Percentiles rank a stretch among this genome's conserved stretches.
Conservation (phyloP, 2,888 invertebrate genomes). For the Thera obeliscata region DNA sequence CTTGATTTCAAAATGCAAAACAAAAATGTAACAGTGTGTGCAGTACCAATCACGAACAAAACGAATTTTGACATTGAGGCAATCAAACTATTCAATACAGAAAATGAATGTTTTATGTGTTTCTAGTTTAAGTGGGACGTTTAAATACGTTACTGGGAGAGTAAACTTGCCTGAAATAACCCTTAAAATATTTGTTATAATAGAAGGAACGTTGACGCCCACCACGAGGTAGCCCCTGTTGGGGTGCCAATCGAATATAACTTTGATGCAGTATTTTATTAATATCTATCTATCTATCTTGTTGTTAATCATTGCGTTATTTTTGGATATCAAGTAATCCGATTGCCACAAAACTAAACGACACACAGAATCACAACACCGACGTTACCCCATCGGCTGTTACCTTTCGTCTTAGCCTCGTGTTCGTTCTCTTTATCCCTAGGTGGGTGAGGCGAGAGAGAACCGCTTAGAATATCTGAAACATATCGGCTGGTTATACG, state of each 20-base stretch:
- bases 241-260: not conserved
- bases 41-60: slow-evolving; percentile 69
- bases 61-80: slow-evolving; percentile 52
- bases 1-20: slow-evolving; percentile 55
- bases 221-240: slow-evolving; percentile 7
- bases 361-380: slow-evolving; percentile 61
- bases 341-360: slow-evolving; percentile 54
- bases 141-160: not conserved
- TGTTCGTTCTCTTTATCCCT: slow-evolving; percentile 90
- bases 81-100: slow-evolving; percentile 39
- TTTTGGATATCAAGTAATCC: slow-evolving; percentile 25
- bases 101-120: not conserved
- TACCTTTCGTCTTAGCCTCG: slow-evolving; percentile 91
- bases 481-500: slow-evolving; percentile 63
- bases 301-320: not conserved
- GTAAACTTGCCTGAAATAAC: not conserved
- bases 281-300: not conserved
- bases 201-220: not conserved
- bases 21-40: slow-evolving; percentile 62
- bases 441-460: slow-evolving; percentile 85
- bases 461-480: slow-evolving; percentile 91
- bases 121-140: not conserved
- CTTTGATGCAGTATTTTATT: not conserved
- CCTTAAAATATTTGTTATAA: not conserved
- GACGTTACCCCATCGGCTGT: slow-evolving; percentile 46